Evolutionary conservation across 2,888 invertebrate genomes (phyloP), one percentile per base, ranked within the genome.

Genomic region (Pristionchus fissidentatus): DNA sequence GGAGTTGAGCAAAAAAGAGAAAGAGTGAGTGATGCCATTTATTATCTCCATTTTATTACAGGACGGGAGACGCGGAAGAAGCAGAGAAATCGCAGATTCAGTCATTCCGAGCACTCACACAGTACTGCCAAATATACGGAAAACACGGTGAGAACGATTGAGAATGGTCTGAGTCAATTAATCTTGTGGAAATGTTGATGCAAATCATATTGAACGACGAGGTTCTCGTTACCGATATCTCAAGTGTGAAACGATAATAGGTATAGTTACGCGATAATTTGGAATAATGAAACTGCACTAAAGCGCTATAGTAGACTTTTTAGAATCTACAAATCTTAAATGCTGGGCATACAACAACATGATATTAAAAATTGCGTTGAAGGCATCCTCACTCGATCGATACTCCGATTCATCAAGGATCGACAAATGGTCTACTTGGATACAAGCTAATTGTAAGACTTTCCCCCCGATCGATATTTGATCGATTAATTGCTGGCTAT

Each of bases 401-500:
- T 82, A 1, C 35, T 82, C 22, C 82, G 70, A 46, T 82, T 82
- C 70, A 70, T 82, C 29, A 82, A 82, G n/a, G 82, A 82, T 32
- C 46, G 80, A 43, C 80, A 78, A 26, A 78, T 55, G 78, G 26
- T 52, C 19, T 35, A 29, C 32, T 38, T 78, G 13, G 46, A 52
- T 26, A n/a, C 60, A 10, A 60, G 60, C 29, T n/a, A 60, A 8
- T 15, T 26, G 8, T n/a, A n/a, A n/a, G n/a, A n/a, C n/a, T n/a
- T n/a, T n/a, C n/a, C n/a, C 15, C 10, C 19, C 8, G 22, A 5
- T 62, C 62, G 29, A 19, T 62, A 7, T 62, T 10, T 29, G 15
- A 32, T 10, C 7, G 15, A 29, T 75, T 43, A 38, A 38, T 4
- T 46, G 43, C 43, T 26, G 10, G 29, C 29, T 29, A 41, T 41